Base-by-base conservation (phyloP, 2,113 vertebrate genomes). In the Leiothrix lutea region DNA sequence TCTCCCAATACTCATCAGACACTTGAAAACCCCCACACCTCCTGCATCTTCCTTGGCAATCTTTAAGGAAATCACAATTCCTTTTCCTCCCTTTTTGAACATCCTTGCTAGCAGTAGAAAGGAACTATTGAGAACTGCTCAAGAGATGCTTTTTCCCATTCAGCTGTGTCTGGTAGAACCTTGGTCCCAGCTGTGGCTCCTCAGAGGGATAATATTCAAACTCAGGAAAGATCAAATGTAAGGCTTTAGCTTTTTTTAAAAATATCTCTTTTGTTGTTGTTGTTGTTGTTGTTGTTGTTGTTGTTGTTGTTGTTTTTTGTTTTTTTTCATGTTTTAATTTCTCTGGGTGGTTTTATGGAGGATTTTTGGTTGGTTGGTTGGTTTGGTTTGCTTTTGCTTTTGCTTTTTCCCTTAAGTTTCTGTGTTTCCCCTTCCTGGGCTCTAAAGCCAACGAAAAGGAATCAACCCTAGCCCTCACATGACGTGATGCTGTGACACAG, bases 241-340 rank as follows among this genome's bases (percentile, higher is more conserved):
- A 69, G 11, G 5, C 2, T 36, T 50, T 25, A 21, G 19, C 11
- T 47, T 23, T n/a, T n/a, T 24, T 57, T n/a, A 40, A 40, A 38
- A 9, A 7, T 47, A 18, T 15, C 13, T 29, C 6, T 3, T 4
- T 8, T 3, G n/a, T n/a, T n/a, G n/a, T n/a, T n/a, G n/a, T n/a
- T n/a, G n/a, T n/a, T n/a, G n/a, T n/a, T n/a, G n/a, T n/a, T n/a
- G n/a, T n/a, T n/a, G n/a, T n/a, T n/a, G n/a, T n/a, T n/a, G n/a
- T n/a, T n/a, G n/a, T n/a, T n/a, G n/a, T n/a, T n/a, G n/a, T n/a
- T n/a, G n/a, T n/a, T 21, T 7, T 9, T 13, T 8, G 26, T 14
- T 33, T 3, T 14, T 28, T 38, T 20, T 31, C 2, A 26, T 44
- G 10, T 26, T 65, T 50, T 35, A 6, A 1, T 20, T 60, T 69